These are phyloP conservation scores for Lithophane ornitopus DNA, from an alignment of 2,888 invertebrate genomes.

Conservation along the genomic window DNA sequence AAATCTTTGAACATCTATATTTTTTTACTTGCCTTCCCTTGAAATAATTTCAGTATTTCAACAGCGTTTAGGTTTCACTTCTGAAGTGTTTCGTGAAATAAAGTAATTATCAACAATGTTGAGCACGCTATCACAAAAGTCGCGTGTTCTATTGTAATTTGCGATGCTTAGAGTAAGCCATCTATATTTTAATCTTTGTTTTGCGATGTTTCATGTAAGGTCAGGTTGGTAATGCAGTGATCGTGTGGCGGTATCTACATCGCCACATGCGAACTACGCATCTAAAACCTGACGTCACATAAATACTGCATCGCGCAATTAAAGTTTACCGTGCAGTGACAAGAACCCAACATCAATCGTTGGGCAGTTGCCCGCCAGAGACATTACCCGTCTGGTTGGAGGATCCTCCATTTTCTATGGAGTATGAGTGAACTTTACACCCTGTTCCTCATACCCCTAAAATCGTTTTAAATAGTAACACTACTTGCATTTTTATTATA, in stretches of 20 bases:
- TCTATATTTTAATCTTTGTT: slow-evolving; percentile 44
- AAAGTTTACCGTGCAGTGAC: too few relatives aligned
- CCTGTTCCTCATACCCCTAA: too few relatives aligned
- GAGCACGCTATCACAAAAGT: slow-evolving; percentile 40
- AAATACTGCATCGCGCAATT: too few relatives aligned
- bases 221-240: slow-evolving; percentile 10
- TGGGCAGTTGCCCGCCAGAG: too few relatives aligned
- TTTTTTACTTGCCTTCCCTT: slow-evolving; percentile 13
- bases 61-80: slow-evolving; percentile 45
- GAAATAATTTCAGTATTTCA: slow-evolving; percentile 23
- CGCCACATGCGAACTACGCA: too few relatives aligned
- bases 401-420: too few relatives aligned
- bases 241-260: too few relatives aligned
- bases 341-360: too few relatives aligned
- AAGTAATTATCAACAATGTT: slow-evolving; percentile 51
- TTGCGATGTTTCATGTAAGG: slow-evolving; percentile 39
- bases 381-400: too few relatives aligned
- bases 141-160: slow-evolving; percentile 52
- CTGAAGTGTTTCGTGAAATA: slow-evolving; percentile 50
- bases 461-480: background rate
- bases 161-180: slow-evolving; percentile 45
- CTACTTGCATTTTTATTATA: background rate
- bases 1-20: background rate
- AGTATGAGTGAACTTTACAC: too few relatives aligned
- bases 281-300: too few relatives aligned